These are phyloP conservation scores for Lytechinus variegatus DNA, from an alignment of 35 echinoderm and acorn worm genomes.

Conservation along the genomic window DNA sequence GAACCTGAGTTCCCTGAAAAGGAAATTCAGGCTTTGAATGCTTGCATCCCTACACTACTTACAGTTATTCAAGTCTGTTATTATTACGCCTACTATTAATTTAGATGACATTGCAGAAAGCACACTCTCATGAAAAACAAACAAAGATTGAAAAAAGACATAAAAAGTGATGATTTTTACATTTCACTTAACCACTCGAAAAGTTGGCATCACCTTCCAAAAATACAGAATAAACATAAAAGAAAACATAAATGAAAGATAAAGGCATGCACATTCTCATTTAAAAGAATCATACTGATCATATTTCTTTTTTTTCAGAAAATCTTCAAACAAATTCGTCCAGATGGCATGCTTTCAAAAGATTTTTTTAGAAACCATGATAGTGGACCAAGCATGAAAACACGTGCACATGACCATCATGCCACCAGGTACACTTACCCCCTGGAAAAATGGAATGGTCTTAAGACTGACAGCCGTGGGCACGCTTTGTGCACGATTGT, in stretches of 20 bases:
- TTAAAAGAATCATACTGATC: neutral
- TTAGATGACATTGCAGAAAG: too few species aligned
- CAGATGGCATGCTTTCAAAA: too few species aligned
- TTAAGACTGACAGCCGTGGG: neutral
- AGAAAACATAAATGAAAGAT: neutral
- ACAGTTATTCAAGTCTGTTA: too few species aligned
- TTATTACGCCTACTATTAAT: too few species aligned
- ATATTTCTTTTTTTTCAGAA: too few species aligned
- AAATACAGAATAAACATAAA: neutral
- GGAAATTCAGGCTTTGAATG: too few species aligned
- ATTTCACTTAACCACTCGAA: neutral
- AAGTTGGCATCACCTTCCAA: neutral
- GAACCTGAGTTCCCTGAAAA: too few species aligned
- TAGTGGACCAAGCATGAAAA: neutral
- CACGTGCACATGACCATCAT: neutral
- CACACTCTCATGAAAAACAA: too few species aligned
- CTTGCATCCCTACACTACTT: too few species aligned
- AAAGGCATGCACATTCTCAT: neutral
- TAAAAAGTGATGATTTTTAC: neutral
- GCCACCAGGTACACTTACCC: slow-evolving; percentile 16
- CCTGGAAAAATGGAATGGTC: neutral
- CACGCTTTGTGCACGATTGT: slow-evolving; percentile 47
- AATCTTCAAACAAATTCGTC: too few species aligned
- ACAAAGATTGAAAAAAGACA: neutral
- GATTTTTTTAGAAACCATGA: neutral